Percentiles rank a stretch among this genome's conserved stretches.
Conservation (phyloP, 2,797 vertebrate species). For the Centroberyx gerrardi region DNA sequence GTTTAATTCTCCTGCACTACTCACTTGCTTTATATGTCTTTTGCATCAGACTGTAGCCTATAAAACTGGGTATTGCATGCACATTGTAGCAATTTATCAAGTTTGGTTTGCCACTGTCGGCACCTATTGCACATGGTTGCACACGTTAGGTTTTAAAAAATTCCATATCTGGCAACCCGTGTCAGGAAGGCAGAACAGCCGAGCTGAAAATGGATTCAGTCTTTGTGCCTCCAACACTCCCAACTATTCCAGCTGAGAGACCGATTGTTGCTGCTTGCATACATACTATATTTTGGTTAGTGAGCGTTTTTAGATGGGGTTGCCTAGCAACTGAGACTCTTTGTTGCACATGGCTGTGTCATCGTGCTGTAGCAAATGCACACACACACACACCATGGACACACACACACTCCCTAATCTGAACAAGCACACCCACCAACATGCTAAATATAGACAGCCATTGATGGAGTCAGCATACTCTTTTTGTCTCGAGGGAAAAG, state of each 20-base stretch:
- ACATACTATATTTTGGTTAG: constrained; percentile 48
- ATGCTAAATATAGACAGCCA: constrained; percentile 57
- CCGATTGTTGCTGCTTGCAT: constrained; percentile 30
- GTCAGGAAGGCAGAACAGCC: no score
- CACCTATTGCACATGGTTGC: no score
- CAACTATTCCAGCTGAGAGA: constrained; percentile 37
- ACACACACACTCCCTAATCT: constrained; percentile 41
- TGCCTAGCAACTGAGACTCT: constrained; percentile 80
- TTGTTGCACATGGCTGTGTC: constrained; percentile 73
- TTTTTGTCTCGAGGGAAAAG: constrained; percentile 26
- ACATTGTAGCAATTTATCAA: no score
- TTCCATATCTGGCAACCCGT: no score
- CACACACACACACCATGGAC: constrained; percentile 14
- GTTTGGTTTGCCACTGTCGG: no score
- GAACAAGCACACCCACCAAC: constrained; percentile 43
- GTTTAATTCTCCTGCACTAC: no score
- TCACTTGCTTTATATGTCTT: no score
- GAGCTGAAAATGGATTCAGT: no score
- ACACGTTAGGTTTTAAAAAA: no score
- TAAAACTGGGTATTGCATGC: no score
- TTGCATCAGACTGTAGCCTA: no score
- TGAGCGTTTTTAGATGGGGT: constrained; percentile 65
- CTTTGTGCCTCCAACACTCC: not conserved
- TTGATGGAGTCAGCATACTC: constrained; percentile 63
- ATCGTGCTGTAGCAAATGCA: constrained; percentile 40